These are phyloP conservation scores for Choreutis nemorana DNA, from an alignment of 2,888 invertebrate genomes.

Conservation along the genomic window DNA sequence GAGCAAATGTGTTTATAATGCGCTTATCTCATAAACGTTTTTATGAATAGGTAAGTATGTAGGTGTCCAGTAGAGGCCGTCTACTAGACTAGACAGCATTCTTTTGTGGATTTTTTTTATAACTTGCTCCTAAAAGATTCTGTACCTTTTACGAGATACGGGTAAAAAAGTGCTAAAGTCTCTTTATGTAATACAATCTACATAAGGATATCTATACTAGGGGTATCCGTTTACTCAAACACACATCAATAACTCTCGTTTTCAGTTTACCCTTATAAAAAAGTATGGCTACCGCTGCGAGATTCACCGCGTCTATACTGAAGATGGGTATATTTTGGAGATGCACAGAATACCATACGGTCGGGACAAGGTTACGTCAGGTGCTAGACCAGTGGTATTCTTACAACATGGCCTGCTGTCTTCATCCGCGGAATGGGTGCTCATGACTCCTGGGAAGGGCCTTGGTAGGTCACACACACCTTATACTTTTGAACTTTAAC, in stretches of 20 bases:
- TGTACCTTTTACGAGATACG: too few relatives aligned
- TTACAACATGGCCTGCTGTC: conserved; percentile 84
- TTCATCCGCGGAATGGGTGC: conserved; percentile 81
- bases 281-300: conserved; percentile 76
- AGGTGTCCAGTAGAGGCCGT: too few relatives aligned
- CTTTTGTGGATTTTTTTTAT: too few relatives aligned
- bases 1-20: too few relatives aligned
- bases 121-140: too few relatives aligned
- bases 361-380: conserved; percentile 18
- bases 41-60: too few relatives aligned
- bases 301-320: conserved; percentile 74
- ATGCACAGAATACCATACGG: conserved; percentile 80
- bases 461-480: conserved; percentile 31
- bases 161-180: too few relatives aligned
- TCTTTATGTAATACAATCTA: too few relatives aligned
- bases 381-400: conserved; percentile 63
- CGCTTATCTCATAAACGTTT: too few relatives aligned
- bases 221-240: neutral
- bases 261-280: conserved; percentile 38
- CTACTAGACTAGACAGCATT: too few relatives aligned
- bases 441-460: conserved; percentile 72
- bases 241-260: neutral
- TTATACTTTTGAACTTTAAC: too few relatives aligned
- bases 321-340: conserved; percentile 83
- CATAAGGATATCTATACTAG: neutral